Conservation (phyloP, 2,797 vertebrate genomes). For the Todus mexicanus region DNA sequence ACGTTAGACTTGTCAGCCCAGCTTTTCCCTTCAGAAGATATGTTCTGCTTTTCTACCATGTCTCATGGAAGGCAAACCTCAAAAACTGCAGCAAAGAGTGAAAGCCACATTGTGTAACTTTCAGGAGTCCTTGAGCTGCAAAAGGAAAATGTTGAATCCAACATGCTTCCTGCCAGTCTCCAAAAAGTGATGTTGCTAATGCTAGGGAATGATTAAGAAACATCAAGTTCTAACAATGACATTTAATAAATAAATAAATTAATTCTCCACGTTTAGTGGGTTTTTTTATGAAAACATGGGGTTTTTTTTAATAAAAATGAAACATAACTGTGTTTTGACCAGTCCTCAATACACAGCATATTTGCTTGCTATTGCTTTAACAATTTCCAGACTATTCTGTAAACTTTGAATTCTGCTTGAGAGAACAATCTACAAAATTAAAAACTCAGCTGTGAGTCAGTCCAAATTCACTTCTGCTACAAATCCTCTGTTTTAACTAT, state of each 20-base stretch:
- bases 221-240: not conserved
- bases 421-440: not conserved
- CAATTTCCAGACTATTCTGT: not conserved
- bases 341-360: not conserved
- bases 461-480: not conserved
- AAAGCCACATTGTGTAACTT: not conserved
- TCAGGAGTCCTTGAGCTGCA: not conserved
- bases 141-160: not conserved
- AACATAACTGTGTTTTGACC: not conserved
- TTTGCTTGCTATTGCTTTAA: not conserved
- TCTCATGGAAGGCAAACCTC: not conserved
- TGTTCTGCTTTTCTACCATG: not conserved
- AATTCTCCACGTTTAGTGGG: not conserved
- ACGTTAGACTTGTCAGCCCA: not conserved
- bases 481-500: not conserved
- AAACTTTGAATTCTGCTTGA: not conserved
- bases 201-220: not conserved
- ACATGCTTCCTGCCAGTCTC: not conserved
- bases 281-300: not conserved
- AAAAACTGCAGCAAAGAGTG: not conserved
- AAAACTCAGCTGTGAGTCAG: not conserved
- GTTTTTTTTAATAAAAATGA: not conserved
- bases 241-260: not conserved
- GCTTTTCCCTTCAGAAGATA: constrained; percentile 31
- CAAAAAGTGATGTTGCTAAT: not conserved